These are phyloP conservation scores for Protaetia brevitarsis DNA, from an alignment of 1,140 invertebrate genomes.

Conservation along the genomic window DNA sequence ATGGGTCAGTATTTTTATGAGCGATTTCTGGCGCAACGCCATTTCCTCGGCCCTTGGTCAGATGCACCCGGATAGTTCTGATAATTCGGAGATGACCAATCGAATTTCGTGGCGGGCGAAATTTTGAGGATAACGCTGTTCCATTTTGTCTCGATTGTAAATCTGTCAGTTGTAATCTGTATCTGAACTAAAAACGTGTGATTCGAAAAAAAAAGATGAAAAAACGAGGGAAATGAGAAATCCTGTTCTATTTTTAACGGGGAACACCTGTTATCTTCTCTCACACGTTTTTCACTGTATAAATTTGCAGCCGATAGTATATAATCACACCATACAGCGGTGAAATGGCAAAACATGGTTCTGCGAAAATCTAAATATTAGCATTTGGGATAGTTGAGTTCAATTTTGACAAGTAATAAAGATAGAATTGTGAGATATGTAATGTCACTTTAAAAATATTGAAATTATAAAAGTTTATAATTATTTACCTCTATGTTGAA, in stretches of 20 bases:
- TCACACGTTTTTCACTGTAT: neutral
- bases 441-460: too few relatives aligned
- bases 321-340: too few relatives aligned
- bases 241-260: neutral
- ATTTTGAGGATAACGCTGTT: neutral
- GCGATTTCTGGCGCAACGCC: neutral
- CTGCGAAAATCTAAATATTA: too few relatives aligned
- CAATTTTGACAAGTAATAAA: too few relatives aligned
- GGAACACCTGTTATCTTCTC: neutral
- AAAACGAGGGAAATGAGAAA: too few relatives aligned
- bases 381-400: too few relatives aligned
- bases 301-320: neutral
- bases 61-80: neutral
- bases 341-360: too few relatives aligned
- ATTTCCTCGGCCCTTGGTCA: neutral
- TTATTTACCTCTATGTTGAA: too few relatives aligned
- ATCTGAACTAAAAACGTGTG: constrained; percentile 2
- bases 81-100: neutral
- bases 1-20: constrained; percentile 13
- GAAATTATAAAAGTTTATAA: too few relatives aligned
- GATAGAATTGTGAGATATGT: too few relatives aligned
- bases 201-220: neutral
- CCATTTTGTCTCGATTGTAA: neutral
- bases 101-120: neutral
- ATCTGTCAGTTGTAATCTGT: neutral